Evolutionary conservation across 2,888 invertebrate genomes (phyloP).

Genomic region (Parapristionchus giblindavisi): DNA sequence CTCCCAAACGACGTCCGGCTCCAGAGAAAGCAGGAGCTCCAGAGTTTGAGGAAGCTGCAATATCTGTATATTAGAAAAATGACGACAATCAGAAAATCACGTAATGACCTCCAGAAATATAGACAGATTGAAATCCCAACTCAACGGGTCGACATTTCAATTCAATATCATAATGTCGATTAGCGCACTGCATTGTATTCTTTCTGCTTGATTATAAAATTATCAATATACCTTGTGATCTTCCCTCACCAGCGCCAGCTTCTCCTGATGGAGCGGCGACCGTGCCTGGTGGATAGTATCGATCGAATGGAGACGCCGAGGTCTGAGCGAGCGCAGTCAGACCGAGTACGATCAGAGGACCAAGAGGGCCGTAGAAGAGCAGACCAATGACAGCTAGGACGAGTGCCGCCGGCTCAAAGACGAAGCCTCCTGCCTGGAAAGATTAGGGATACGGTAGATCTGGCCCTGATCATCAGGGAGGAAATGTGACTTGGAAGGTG

Average conservation of each 20-base stretch:
- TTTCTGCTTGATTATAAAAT: too few relatives aligned
- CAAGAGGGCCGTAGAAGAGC: constrained; percentile 35
- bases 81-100: too few relatives aligned
- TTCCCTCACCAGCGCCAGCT: too few relatives aligned
- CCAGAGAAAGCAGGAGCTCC: background rate
- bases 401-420: constrained; percentile 34
- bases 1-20: constrained; percentile 1
- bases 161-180: too few relatives aligned
- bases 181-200: too few relatives aligned
- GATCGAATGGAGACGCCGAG: constrained; percentile 30
- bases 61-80: background rate
- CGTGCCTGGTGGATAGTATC: constrained; percentile 14
- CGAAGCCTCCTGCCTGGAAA: constrained; percentile 21
- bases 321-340: constrained; percentile 26
- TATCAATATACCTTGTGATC: too few relatives aligned
- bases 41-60: background rate
- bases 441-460: background rate
- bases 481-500: background rate
- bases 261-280: background rate
- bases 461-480: background rate
- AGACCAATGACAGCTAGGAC: constrained; percentile 12
- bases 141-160: too few relatives aligned
- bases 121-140: too few relatives aligned
- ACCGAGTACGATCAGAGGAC: constrained; percentile 10
- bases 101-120: too few relatives aligned